Percentiles rank a stretch among this genome's conserved stretches.
These are phyloP conservation scores for Thelaira solivaga DNA, from an alignment of 2,888 invertebrate genomes.

Conservation along the genomic window DNA sequence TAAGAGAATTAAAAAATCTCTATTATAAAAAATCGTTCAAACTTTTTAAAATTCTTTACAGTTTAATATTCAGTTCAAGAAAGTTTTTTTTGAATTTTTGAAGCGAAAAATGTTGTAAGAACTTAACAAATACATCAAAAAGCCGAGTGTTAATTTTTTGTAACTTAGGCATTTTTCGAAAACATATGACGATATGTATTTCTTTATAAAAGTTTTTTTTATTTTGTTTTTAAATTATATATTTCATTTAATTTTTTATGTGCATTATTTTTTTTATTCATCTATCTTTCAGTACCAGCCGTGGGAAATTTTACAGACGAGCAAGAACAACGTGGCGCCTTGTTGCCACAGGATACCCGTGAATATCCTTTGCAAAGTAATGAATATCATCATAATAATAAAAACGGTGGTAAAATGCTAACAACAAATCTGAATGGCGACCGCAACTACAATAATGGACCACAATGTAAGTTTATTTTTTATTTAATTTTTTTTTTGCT, in stretches of 20 bases:
- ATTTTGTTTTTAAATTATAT: background rate
- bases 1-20: no score
- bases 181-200: no score
- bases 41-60: no score
- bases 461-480: slow-evolving; percentile 69
- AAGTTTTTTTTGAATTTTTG: no score
- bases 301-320: slow-evolving; percentile 82
- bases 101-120: no score
- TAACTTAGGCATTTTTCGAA: no score
- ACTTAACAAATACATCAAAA: no score
- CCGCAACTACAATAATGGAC: slow-evolving; percentile 71
- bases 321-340: slow-evolving; percentile 76
- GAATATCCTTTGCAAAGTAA: slow-evolving; percentile 84
- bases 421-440: slow-evolving; percentile 65
- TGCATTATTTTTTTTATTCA: slow-evolving; percentile 23
- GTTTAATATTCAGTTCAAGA: no score
- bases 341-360: slow-evolving; percentile 77
- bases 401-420: slow-evolving; percentile 65
- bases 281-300: slow-evolving; percentile 77
- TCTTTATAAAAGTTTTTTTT: no score
- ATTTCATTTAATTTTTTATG: slow-evolving; percentile 22
- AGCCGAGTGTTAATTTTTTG: no score
- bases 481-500: background rate
- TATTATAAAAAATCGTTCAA: no score
- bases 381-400: slow-evolving; percentile 80